phyloP scores from a whole-genome alignment of 2,113 vertebrate genomes.

The Diadophis punctatus region DNA sequence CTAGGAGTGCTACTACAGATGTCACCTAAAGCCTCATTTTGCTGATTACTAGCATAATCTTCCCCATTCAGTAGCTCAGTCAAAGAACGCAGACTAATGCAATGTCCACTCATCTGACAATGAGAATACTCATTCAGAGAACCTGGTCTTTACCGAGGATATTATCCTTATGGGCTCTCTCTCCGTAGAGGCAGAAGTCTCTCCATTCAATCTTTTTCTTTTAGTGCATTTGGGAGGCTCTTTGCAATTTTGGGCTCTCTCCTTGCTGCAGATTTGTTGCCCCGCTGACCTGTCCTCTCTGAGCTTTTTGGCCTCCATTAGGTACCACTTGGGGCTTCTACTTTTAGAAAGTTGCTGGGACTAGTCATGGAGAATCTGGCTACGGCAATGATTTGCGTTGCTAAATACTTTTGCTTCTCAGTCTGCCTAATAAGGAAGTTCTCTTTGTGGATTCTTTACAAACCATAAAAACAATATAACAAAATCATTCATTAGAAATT shows the following conservation, averaged over 20 bases:
- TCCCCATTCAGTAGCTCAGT: not conserved
- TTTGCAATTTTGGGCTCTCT: not conserved
- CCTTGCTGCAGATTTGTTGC: not conserved
- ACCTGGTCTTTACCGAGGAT: not conserved
- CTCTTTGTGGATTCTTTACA: not conserved
- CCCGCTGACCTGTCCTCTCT: not conserved
- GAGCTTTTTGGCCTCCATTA: not conserved
- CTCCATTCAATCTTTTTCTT: not conserved
- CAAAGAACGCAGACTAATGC: not conserved
- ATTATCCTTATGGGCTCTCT: not conserved
- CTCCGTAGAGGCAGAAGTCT: not conserved
- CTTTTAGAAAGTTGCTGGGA: not conserved
- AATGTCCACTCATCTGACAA: not conserved
- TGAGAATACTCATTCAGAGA: not conserved
- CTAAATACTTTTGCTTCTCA: not conserved
- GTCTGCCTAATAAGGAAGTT: not conserved
- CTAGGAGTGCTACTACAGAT: not conserved
- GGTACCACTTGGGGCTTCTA: not conserved
- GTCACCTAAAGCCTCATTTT: not conserved
- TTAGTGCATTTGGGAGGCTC: not conserved
- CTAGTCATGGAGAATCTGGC: not conserved
- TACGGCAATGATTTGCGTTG: not conserved
- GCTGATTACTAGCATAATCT: not conserved
- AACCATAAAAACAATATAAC: not conserved
- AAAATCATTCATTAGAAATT: not conserved